phyloP scores from a whole-genome alignment of 2,888 invertebrate species.

The Zelleria hepariella region DNA sequence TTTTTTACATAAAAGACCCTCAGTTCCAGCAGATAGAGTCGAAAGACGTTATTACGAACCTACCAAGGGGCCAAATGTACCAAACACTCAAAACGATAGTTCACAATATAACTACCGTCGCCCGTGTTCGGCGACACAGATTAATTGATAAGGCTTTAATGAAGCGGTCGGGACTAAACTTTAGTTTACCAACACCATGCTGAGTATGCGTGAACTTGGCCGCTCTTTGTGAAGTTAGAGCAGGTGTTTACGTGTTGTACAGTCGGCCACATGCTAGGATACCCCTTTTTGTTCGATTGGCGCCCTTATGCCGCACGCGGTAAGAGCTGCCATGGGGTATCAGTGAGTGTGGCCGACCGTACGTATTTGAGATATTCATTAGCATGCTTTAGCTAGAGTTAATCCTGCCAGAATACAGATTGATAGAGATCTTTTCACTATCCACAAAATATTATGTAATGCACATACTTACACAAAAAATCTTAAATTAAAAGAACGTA shows the following conservation, averaged over 20 bases:
- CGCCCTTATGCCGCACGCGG: too few relatives aligned
- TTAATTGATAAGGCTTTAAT: conserved; percentile 30
- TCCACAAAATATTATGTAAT: too few relatives aligned
- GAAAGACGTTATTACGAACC: too few relatives aligned
- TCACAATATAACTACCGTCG: conserved; percentile 26
- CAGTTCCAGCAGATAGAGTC: too few relatives aligned
- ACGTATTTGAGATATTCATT: not conserved
- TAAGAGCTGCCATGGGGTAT: too few relatives aligned
- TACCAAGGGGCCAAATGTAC: conserved; percentile 20
- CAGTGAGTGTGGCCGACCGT: too few relatives aligned
- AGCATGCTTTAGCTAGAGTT: not conserved
- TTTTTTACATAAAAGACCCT: too few relatives aligned
- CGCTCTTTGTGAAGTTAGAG: not conserved
- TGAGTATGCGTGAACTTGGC: not conserved
- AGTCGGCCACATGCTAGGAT: too few relatives aligned
- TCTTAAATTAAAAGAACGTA: too few relatives aligned
- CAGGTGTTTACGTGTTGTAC: not conserved
- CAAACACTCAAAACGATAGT: conserved; percentile 29
- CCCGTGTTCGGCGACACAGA: conserved; percentile 26
- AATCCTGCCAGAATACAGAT: not conserved
- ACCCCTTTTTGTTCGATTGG: too few relatives aligned
- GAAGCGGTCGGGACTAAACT: conserved; percentile 1
- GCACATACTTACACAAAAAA: too few relatives aligned
- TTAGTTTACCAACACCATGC: not conserved
- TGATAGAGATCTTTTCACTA: too few relatives aligned